These are phyloP conservation scores for Ondatra zibethicus DNA, from an alignment of 2,113 vertebrate genomes.

Conservation along the genomic window DNA sequence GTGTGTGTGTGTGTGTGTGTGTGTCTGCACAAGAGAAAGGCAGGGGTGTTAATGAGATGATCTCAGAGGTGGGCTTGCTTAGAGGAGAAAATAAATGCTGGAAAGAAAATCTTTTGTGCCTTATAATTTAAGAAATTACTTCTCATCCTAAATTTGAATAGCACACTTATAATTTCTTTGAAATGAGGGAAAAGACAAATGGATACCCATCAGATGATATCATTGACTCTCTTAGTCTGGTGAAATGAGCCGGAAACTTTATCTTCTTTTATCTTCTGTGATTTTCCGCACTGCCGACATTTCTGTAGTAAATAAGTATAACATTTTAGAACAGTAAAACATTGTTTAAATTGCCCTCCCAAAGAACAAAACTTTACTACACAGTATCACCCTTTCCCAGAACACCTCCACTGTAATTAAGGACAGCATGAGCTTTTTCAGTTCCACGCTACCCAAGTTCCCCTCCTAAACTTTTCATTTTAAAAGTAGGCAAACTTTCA, in stretches of 20 bases:
- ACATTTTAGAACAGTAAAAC: not conserved
- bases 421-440: not conserved
- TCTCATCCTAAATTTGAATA: not conserved
- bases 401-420: not conserved
- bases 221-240: not conserved
- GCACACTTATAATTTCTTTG: not conserved
- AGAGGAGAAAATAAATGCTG: not conserved
- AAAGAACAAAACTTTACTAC: not conserved
- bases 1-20: too few species aligned
- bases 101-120: not conserved
- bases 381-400: not conserved
- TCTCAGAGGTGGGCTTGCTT: not conserved
- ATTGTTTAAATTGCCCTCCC: not conserved
- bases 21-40: not conserved
- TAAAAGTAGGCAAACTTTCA: not conserved
- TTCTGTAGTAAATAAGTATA: not conserved
- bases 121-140: constrained; percentile 45
- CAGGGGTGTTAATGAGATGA: not conserved
- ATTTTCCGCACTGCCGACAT: constrained; percentile 1
- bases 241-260: constrained; percentile 17
- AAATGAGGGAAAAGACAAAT: constrained; percentile 12
- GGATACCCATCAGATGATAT: not conserved
- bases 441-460: not conserved
- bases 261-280: constrained; percentile 12
- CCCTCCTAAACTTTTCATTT: not conserved